phyloP scores from a whole-genome alignment of 2,888 invertebrate genomes.

The Arenicola marina region DNA sequence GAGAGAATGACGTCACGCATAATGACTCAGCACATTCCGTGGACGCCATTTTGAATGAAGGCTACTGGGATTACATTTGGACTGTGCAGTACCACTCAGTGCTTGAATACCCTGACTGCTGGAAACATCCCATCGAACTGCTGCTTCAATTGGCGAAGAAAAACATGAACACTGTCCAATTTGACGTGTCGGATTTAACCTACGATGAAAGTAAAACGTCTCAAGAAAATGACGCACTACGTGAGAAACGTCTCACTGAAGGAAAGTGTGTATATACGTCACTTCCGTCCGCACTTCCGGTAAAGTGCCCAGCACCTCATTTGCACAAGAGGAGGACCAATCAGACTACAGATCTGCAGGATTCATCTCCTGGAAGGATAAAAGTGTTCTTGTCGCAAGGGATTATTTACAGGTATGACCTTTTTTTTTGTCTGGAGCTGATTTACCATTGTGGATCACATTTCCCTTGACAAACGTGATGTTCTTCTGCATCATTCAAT shows the following conservation, averaged over 20 bases:
- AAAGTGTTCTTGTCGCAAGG: conserved; percentile 51
- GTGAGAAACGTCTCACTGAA: not conserved
- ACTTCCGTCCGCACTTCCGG: conserved; percentile 41
- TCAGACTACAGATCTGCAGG: conserved; percentile 15
- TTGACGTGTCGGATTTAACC: too few species aligned
- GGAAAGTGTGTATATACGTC: conserved; percentile 9
- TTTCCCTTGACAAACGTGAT: not conserved
- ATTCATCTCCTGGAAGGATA: conserved; percentile 36
- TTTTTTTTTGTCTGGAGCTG: not conserved
- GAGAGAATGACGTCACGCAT: too few species aligned
- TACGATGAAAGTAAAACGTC: conserved; percentile 3
- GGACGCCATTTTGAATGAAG: too few species aligned
- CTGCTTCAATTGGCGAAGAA: not conserved
- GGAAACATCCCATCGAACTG: conserved; percentile 45
- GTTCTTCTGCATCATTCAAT: not conserved
- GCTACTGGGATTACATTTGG: conserved; percentile 43
- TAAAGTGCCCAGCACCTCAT: conserved; percentile 49
- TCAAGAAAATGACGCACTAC: too few species aligned
- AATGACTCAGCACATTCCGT: too few species aligned
- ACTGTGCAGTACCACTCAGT: conserved; percentile 47
- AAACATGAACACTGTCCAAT: not conserved
- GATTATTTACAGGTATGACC: conserved; percentile 48
- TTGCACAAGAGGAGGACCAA: conserved; percentile 40
- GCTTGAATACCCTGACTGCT: conserved; percentile 42
- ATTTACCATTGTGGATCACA: too few species aligned